Evolutionary conservation across 2,113 vertebrate genomes (phyloP).

Genomic region (Nesoenas mayeri): DNA sequence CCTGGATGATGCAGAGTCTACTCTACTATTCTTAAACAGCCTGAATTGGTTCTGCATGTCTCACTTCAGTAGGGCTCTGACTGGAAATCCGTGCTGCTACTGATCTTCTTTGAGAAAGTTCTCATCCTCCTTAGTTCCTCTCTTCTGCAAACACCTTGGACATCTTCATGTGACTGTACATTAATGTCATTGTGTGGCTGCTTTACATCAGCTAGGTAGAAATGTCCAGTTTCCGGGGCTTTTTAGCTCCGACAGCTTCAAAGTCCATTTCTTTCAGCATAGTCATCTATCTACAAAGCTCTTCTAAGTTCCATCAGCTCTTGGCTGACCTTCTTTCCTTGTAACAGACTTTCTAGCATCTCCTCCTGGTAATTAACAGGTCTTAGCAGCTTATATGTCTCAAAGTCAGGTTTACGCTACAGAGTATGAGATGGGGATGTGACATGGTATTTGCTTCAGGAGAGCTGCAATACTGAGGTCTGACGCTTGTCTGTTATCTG

Average conservation of each 20-base stretch:
- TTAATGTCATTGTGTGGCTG: not conserved
- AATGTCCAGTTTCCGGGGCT: not conserved
- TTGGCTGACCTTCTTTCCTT: not conserved
- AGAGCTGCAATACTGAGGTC: not conserved
- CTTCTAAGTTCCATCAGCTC: not conserved
- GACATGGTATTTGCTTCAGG: not conserved
- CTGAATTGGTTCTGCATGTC: not conserved
- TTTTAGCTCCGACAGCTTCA: not conserved
- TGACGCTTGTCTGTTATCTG: not conserved
- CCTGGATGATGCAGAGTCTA: not conserved
- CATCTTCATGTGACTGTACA: not conserved
- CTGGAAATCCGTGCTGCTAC: not conserved
- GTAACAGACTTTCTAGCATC: not conserved
- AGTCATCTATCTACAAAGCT: not conserved
- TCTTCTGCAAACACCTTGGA: not conserved
- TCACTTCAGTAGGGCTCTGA: not conserved
- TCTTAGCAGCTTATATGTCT: not conserved
- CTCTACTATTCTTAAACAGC: not conserved
- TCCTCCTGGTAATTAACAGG: not conserved
- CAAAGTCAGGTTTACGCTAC: not conserved
- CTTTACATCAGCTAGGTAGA: not conserved
- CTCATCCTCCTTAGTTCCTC: not conserved
- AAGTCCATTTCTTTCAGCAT: not conserved
- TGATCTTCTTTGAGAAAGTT: not conserved
- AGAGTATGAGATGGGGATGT: not conserved